Conservation (phyloP, 1,140 invertebrate species). For the Camponotus floridanus region DNA sequence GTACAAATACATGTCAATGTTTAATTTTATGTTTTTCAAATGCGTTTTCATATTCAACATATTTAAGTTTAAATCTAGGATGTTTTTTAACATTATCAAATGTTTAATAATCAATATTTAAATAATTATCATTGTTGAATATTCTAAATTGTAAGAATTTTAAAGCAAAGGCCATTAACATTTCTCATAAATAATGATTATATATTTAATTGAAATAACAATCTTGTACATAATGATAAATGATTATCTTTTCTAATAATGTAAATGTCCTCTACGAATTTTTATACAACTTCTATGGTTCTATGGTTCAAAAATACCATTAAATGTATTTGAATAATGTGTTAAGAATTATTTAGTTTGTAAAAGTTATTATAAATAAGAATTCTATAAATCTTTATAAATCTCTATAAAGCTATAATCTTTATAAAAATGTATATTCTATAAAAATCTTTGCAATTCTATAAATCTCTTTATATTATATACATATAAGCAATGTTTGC, state of each 20-base stretch:
- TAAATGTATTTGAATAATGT: slow-evolving; percentile 16
- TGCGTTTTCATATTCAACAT: not conserved
- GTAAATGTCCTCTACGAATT: slow-evolving; percentile 9
- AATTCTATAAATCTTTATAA: not conserved
- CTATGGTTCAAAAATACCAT: slow-evolving; percentile 12
- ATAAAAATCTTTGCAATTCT: not conserved
- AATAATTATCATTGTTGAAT: not conserved
- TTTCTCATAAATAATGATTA: slow-evolving; percentile 8
- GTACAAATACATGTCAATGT: slow-evolving; percentile 9
- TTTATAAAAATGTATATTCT: not conserved
- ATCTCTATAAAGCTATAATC: not conserved
- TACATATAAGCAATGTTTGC: no score
- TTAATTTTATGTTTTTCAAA: not conserved
- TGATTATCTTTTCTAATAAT: slow-evolving; percentile 19
- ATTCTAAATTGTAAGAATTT: not conserved
- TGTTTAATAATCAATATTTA: not conserved
- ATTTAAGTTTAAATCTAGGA: not conserved
- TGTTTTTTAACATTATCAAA: not conserved
- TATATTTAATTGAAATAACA: not conserved
- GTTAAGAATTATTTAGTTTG: not conserved
- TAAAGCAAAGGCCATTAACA: not conserved
- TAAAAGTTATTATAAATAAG: slow-evolving; percentile 20
- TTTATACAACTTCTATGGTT: slow-evolving; percentile 35
- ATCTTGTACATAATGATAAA: slow-evolving; percentile 22
- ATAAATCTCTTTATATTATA: no score